A percentile compares a stretch with the other conserved stretches of the same genome.
These are phyloP conservation scores for Mirza zaza DNA, from an alignment of 2,113 vertebrate species.

Conservation along the genomic window DNA sequence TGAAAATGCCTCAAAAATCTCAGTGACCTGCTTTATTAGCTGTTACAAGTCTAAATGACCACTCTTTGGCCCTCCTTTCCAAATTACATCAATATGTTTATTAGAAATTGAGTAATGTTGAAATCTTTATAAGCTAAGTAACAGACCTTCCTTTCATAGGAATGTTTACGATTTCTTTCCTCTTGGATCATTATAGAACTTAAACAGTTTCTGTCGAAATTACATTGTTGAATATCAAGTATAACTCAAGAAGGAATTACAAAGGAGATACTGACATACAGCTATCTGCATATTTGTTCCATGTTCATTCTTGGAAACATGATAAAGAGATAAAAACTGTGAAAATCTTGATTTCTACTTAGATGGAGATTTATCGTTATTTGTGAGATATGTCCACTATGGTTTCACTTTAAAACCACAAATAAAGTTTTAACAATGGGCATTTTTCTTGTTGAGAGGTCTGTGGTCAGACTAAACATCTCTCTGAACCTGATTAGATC, in stretches of 20 bases:
- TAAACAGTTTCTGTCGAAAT: constrained; percentile 45
- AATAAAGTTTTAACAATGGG: constrained; percentile 74
- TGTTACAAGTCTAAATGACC: neutral
- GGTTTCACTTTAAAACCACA: constrained; percentile 80
- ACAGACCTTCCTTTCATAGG: neutral
- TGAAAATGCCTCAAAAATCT: neutral
- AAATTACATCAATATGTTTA: constrained; percentile 1
- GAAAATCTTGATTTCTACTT: constrained; percentile 62
- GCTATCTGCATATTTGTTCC: constrained; percentile 16
- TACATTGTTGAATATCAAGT: constrained; percentile 23
- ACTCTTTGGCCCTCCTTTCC: neutral
- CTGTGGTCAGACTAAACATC: constrained; percentile 68
- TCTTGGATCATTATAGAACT: constrained; percentile 23
- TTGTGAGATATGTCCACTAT: constrained; percentile 66
- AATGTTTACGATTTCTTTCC: constrained; percentile 13
- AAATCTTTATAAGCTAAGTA: constrained; percentile 38
- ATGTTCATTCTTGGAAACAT: constrained; percentile 29
- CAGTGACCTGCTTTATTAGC: neutral
- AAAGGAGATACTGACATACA: constrained; percentile 23
- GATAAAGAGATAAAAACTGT: constrained; percentile 49
- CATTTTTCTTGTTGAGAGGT: constrained; percentile 74
- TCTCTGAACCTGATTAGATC: constrained; percentile 61
- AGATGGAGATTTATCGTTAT: constrained; percentile 68
- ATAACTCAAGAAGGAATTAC: constrained; percentile 37
- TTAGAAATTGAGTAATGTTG: neutral